phyloP scores from a whole-genome alignment of 2,888 invertebrate genomes.

The Blastobasis adustella region DNA sequence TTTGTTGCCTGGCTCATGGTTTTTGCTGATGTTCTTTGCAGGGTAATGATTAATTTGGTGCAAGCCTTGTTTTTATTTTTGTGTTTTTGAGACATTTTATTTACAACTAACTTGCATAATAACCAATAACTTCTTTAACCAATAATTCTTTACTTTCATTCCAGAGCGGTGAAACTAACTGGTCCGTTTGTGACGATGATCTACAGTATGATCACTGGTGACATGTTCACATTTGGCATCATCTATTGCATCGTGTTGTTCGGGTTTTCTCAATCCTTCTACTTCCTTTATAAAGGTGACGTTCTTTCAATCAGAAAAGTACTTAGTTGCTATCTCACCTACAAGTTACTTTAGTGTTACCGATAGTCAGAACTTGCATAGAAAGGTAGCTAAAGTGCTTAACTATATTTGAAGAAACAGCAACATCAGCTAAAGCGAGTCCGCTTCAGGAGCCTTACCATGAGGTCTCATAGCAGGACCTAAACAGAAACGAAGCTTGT shows the following conservation, averaged over 20 bases:
- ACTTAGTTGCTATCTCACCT: too few relatives aligned
- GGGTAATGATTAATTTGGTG: conserved; percentile 78
- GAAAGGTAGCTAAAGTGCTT: too few relatives aligned
- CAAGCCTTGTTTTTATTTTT: background rate
- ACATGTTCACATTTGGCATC: conserved; percentile 98
- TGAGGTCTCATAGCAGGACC: too few relatives aligned
- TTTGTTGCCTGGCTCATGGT: conserved; percentile 97
- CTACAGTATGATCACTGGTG: conserved; percentile 98
- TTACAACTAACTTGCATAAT: too few relatives aligned
- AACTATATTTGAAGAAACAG: too few relatives aligned
- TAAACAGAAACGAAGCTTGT: too few relatives aligned
- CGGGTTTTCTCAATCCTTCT: conserved; percentile 97
- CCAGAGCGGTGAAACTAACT: conserved; percentile 92
- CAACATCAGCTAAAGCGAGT: too few relatives aligned
- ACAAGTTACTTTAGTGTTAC: too few relatives aligned
- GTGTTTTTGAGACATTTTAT: conserved; percentile 7
- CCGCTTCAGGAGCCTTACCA: too few relatives aligned
- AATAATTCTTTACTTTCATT: conserved; percentile 9
- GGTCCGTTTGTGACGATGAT: conserved; percentile 99
- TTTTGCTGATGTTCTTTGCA: conserved; percentile 98
- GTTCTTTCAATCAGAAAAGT: background rate
- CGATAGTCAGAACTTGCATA: too few relatives aligned
- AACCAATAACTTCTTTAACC: too few relatives aligned
- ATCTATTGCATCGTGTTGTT: conserved; percentile 96
- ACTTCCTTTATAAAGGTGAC: conserved; percentile 91